Conservation (phyloP, 2,113 vertebrate genomes). For the Periophthalmus modestus region DNA sequence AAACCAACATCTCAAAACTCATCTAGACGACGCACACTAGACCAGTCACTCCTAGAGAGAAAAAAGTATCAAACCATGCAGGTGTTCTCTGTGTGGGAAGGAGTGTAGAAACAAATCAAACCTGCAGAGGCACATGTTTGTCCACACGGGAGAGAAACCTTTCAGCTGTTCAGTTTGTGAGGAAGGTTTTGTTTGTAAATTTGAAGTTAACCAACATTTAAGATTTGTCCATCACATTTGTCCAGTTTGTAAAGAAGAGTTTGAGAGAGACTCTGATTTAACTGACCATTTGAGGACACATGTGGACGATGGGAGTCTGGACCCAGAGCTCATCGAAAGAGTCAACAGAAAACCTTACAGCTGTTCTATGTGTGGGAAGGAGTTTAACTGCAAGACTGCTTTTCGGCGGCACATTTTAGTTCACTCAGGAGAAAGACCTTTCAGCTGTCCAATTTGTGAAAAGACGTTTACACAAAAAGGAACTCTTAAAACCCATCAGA, state of each 20-base stretch:
- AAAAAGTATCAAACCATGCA: neutral
- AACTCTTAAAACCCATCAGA: neutral
- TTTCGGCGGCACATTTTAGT: neutral
- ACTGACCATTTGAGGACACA: neutral
- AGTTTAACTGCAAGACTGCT: neutral
- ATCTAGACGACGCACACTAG: neutral
- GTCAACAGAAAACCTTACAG: neutral
- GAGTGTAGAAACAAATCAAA: neutral
- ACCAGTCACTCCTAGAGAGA: neutral
- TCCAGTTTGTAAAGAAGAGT: neutral
- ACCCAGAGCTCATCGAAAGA: neutral
- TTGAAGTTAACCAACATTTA: neutral
- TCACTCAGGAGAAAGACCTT: neutral
- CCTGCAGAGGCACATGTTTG: constrained; percentile 29
- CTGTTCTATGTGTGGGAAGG: neutral
- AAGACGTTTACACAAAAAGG: neutral
- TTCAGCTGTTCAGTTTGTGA: constrained; percentile 14
- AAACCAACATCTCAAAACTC: constrained; percentile 4
- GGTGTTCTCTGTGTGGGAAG: constrained; percentile 1
- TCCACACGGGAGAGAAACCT: constrained; percentile 36
- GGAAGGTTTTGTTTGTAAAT: neutral
- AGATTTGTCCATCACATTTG: neutral
- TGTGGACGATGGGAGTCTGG: neutral
- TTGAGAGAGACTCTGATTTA: neutral
- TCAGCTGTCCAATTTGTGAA: neutral